A percentile compares a stretch with the other conserved stretches of the same genome.
Conservation (phyloP, 92 coral and sea anemone genomes). For the Porites evermanni region DNA sequence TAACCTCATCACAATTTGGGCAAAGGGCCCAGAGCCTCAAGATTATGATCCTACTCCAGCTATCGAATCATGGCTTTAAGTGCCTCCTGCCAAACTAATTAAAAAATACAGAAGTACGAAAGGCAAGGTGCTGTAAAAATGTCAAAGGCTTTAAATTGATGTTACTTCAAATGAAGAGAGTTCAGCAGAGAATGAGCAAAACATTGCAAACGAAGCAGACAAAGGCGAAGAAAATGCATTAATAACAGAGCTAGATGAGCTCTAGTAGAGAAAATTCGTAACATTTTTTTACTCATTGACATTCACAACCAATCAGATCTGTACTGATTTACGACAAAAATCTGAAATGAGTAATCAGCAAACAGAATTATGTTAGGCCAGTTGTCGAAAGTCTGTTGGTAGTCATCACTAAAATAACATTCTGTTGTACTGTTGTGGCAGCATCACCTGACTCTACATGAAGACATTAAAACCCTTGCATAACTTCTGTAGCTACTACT, state of each 20-base stretch:
- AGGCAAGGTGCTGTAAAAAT: conserved; percentile 44
- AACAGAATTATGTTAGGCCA: no score
- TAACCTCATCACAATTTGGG: conserved; percentile 56
- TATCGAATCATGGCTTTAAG: conserved; percentile 58
- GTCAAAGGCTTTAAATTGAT: conserved; percentile 61
- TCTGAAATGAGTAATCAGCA: no score
- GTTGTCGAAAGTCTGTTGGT: no score
- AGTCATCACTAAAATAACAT: no score
- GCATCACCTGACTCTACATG: no score
- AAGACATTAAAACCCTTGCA: no score
- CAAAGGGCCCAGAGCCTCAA: conserved; percentile 65
- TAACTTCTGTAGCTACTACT: no score
- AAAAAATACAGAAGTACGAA: conserved; percentile 42
- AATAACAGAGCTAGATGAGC: conserved; percentile 10
- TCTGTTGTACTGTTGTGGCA: no score
- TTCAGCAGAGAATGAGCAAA: conserved; percentile 34
- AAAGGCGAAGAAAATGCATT: conserved; percentile 12
- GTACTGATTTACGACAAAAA: no score
- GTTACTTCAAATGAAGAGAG: conserved; percentile 64
- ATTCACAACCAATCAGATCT: not conserved
- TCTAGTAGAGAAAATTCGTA: conserved; percentile 3
- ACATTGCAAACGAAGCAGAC: conserved; percentile 4
- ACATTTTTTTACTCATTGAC: conserved; percentile 6
- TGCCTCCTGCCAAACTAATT: conserved; percentile 51
- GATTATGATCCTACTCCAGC: conserved; percentile 65